Conservation (phyloP, 2,113 vertebrate genomes). For the Zosterops lateralis region DNA sequence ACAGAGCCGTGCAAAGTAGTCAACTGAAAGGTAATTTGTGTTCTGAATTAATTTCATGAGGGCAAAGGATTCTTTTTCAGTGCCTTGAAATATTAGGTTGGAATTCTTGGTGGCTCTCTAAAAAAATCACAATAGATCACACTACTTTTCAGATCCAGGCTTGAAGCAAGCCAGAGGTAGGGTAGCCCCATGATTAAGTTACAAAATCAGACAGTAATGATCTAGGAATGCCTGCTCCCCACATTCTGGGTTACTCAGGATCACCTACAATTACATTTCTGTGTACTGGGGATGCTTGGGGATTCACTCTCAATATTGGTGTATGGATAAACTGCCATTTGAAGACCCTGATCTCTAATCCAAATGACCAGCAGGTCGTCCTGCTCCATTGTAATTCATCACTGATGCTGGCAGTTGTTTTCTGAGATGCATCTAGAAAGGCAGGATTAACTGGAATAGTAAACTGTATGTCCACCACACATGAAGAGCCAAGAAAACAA, state of each 20-base stretch:
- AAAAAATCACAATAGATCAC: background rate
- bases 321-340: background rate
- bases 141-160: background rate
- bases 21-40: background rate
- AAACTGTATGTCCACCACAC: background rate
- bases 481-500: background rate
- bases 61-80: background rate
- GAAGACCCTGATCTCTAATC: background rate
- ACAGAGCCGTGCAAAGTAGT: background rate
- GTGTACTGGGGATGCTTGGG: accelerated
- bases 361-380: background rate
- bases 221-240: background rate
- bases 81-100: background rate
- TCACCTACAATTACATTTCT: background rate
- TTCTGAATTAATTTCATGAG: background rate
- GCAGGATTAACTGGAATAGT: background rate
- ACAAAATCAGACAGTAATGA: background rate
- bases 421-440: background rate
- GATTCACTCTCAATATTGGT: background rate
- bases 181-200: background rate
- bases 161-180: background rate
- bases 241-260: background rate
- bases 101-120: background rate
- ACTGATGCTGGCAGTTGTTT: background rate
- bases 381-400: background rate